Conservation (phyloP, 1,140 invertebrate genomes). For the Papilio glaucus region DNA sequence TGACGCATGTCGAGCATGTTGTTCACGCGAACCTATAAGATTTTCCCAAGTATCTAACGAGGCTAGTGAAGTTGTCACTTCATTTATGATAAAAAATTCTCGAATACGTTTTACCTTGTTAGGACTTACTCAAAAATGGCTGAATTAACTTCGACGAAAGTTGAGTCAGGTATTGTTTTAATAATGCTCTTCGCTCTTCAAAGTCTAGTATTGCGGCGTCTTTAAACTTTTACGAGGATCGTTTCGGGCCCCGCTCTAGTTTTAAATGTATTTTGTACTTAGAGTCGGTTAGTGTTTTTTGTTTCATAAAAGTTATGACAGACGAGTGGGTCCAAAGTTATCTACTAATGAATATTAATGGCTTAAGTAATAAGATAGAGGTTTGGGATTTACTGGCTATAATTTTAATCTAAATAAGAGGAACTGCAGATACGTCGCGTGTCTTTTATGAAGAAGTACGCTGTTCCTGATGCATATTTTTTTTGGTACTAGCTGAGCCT, state of each 20-base stretch:
- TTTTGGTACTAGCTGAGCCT: too few relatives aligned
- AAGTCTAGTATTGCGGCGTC: constrained; percentile 12
- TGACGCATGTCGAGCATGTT: too few relatives aligned
- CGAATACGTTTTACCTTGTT: background rate
- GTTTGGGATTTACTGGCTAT: too few relatives aligned
- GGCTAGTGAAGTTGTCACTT: too few relatives aligned
- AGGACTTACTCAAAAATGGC: background rate
- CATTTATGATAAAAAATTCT: background rate
- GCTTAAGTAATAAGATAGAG: too few relatives aligned
- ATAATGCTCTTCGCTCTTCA: constrained; percentile 4
- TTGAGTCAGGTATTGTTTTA: constrained; percentile 12
- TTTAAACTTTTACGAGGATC: constrained; percentile 6
- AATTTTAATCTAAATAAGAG: too few relatives aligned
- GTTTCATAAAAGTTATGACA: constrained; percentile 1
- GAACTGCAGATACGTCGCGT: too few relatives aligned
- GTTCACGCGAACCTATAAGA: too few relatives aligned
- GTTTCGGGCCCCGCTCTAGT: background rate
- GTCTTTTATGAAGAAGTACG: too few relatives aligned
- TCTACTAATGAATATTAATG: background rate
- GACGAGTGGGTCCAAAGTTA: background rate
- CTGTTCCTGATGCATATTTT: too few relatives aligned
- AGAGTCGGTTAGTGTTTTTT: constrained; percentile 4
- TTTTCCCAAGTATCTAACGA: too few relatives aligned
- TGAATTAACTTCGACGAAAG: background rate
- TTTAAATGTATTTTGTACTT: constrained; percentile 16